These are phyloP conservation scores for Odiellus spinosus DNA, from an alignment of 2,888 invertebrate species.

Conservation along the genomic window DNA sequence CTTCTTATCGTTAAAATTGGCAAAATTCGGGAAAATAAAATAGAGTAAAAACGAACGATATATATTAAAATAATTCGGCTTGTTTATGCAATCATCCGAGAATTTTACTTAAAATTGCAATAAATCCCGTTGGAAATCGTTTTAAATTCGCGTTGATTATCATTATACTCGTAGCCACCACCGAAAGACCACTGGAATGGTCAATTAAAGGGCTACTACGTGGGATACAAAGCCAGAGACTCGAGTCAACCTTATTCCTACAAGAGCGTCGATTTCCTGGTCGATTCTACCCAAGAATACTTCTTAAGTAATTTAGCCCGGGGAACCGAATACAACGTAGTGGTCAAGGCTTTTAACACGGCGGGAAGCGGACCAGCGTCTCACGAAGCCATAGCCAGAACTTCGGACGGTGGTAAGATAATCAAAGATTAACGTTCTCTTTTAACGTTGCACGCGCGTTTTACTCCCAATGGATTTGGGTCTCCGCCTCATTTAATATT, in stretches of 20 bases:
- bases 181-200: constrained; percentile 17
- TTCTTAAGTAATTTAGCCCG: constrained; percentile 4
- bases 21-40: too few relatives aligned
- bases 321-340: constrained; percentile 8
- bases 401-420: constrained; percentile 11
- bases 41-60: too few relatives aligned
- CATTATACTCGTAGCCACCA: constrained; percentile 7
- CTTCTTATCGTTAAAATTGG: too few relatives aligned
- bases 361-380: constrained; percentile 15
- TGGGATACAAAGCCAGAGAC: constrained; percentile 10
- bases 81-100: too few relatives aligned
- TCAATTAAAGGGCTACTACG: constrained; percentile 13
- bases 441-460: too few relatives aligned
- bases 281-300: constrained; percentile 5
- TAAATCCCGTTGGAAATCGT: too few relatives aligned
- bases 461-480: too few relatives aligned
- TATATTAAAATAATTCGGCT: too few relatives aligned
- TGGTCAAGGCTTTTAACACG: constrained; percentile 13
- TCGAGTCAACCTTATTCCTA: constrained; percentile 5
- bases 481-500: too few relatives aligned
- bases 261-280: constrained; percentile 6
- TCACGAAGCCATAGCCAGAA: constrained; percentile 12
- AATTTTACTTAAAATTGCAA: too few relatives aligned
- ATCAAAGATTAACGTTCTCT: too few relatives aligned
- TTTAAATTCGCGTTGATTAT: too few relatives aligned